Percentiles rank a stretch among this genome's conserved stretches.
These are phyloP conservation scores for Tipula vernalis DNA, from an alignment of 2,888 invertebrate genomes.

Conservation along the genomic window DNA sequence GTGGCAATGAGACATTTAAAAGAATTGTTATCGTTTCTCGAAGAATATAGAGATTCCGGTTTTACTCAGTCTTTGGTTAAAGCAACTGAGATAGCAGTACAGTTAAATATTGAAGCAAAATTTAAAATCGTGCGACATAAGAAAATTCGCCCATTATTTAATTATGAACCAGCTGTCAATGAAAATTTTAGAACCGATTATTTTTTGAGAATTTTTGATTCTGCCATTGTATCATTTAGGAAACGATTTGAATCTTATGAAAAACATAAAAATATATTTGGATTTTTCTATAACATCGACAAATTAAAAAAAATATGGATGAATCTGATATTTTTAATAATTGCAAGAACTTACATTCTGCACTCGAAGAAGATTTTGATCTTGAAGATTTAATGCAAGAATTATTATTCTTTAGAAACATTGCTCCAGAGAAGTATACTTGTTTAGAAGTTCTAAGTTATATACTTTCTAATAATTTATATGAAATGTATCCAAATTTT, in stretches of 20 bases:
- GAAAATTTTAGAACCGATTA: constrained; percentile 10
- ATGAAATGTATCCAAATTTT: too few relatives aligned
- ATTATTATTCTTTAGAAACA: too few relatives aligned
- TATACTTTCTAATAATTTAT: too few relatives aligned
- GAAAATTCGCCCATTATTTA: background rate
- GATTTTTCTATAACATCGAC: background rate
- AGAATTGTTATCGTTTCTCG: background rate
- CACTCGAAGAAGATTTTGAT: too few relatives aligned
- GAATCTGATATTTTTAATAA: background rate
- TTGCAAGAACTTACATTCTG: too few relatives aligned
- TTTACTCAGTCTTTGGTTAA: background rate
- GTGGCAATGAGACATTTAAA: background rate
- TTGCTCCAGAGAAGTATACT: too few relatives aligned
- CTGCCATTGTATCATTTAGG: background rate
- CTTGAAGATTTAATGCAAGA: too few relatives aligned
- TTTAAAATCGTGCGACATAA: background rate
- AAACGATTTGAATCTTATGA: background rate
- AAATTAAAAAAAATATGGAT: constrained; percentile 5
- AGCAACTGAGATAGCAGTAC: background rate
- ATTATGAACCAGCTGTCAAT: background rate
- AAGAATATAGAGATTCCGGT: background rate
- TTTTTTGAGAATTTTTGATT: constrained; percentile 9
- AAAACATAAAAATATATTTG: background rate
- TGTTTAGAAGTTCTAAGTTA: too few relatives aligned
- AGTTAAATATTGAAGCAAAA: constrained; percentile 6